Conservation (phyloP, 35 echinoderm and acorn worm genomes). For the Apostichopus japonicus region DNA sequence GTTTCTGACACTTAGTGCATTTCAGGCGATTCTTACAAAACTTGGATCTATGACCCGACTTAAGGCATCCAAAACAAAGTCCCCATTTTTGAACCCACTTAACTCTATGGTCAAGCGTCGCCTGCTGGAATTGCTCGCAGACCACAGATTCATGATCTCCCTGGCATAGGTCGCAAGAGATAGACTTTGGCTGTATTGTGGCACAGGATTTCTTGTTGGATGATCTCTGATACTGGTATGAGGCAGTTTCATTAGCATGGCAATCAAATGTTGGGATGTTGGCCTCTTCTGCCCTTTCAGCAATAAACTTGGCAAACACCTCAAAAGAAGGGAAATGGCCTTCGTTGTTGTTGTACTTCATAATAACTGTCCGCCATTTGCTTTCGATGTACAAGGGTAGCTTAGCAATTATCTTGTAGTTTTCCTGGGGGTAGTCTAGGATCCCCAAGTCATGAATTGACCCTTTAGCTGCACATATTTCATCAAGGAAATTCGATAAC, state of each 20-base stretch:
- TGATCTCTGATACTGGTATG: background rate
- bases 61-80: constrained; percentile 69
- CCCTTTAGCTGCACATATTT: no score
- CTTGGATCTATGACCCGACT: constrained; percentile 50
- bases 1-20: background rate
- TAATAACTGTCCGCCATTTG: constrained; percentile 56
- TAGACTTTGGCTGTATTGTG: no score
- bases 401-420: constrained; percentile 72
- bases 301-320: background rate
- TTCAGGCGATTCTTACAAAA: constrained; percentile 40
- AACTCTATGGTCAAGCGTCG: no score
- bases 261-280: background rate
- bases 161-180: no score
- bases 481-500: background rate
- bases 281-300: background rate
- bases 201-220: no score
- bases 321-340: constrained; percentile 35
- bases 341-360: background rate
- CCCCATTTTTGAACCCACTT: background rate
- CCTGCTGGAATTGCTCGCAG: background rate
- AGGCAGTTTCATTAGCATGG: background rate
- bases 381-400: constrained; percentile 56
- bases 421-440: constrained; percentile 30
- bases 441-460: background rate
- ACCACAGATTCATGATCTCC: background rate